Base-by-base conservation (phyloP, 2,888 invertebrate species). In the Thymelicus acteon region DNA sequence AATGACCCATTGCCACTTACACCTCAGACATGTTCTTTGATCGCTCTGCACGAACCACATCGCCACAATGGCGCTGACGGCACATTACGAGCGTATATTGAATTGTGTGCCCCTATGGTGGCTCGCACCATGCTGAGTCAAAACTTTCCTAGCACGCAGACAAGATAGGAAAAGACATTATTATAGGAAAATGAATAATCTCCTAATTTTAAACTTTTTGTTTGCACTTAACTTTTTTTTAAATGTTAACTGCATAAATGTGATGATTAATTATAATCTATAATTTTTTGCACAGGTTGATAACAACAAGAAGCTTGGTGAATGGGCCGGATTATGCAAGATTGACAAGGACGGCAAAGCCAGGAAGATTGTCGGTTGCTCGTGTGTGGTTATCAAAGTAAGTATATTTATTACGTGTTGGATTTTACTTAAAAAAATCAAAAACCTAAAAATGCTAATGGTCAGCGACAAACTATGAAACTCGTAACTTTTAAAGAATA, bases 261-360 rank as follows among this genome's bases (percentile, higher is more conserved):
- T 31, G 31, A 31, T 31, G 1, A 24, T 24, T 24, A 44, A n/a
- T n/a, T n/a, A n/a, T 44, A 10, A 10, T 8, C 8, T 44, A 40
- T 40, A 10, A 44, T 10, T 44, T 8, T 10, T 31, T 69, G 61
- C 72, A 13, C 89, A 95, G 90, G 99, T 99, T 64, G 99, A 99
- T 90, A 98, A 99, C 93, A 99, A 99, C 95, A 99, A 99, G 94
- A 99, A 99, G 89, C 95, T 99, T 71, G 99, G 99, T 62, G 99
- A 99, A 95, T 99, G 99, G 99, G 98, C 99, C 62, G 99, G 99
- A 78, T 96, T 99, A 73, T 99, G 99, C 95, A 99, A 99, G 95
- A 98, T 99, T 85, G 99, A 99, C 95, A 98, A 98, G 87, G 98
- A 99, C 81, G 99, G 99, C 85, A 99, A 99, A 90, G 98, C 99